Evolutionary conservation across 2,113 vertebrate species (phyloP).

Genomic region (Erythrocebus patas): DNA sequence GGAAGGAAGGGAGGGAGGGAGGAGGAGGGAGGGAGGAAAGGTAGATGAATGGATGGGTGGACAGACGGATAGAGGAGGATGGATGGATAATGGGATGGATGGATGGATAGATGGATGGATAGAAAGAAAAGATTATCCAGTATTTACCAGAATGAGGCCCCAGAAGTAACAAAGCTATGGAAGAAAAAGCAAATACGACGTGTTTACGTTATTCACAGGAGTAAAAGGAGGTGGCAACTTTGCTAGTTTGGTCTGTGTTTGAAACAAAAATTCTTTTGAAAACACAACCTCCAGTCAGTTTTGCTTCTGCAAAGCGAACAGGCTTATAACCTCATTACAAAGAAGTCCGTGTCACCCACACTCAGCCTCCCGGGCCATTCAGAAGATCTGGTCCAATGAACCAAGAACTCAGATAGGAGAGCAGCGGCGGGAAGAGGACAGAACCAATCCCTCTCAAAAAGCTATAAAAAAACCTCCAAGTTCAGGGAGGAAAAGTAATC

Average conservation of each 20-base stretch:
- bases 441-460: fast-evolving
- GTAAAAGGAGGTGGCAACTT: background rate
- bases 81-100: background rate
- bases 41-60: background rate
- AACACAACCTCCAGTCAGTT: background rate
- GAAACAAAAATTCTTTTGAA: background rate
- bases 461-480: background rate
- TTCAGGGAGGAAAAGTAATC: constrained; percentile 58
- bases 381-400: background rate
- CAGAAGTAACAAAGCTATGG: background rate
- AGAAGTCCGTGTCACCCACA: fast-evolving
- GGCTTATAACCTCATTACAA: background rate
- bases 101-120: background rate
- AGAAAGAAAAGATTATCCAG: background rate
- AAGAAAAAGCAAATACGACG: background rate
- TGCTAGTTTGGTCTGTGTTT: background rate
- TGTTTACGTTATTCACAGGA: no score
- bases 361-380: background rate
- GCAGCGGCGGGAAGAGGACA: background rate
- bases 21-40: fast-evolving
- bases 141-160: background rate
- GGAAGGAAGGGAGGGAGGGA: fast-evolving
- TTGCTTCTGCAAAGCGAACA: background rate
- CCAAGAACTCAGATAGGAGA: background rate
- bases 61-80: background rate